Evolutionary conservation across 2,888 invertebrate genomes (phyloP).

Genomic region (Nomada hirtipes): DNA sequence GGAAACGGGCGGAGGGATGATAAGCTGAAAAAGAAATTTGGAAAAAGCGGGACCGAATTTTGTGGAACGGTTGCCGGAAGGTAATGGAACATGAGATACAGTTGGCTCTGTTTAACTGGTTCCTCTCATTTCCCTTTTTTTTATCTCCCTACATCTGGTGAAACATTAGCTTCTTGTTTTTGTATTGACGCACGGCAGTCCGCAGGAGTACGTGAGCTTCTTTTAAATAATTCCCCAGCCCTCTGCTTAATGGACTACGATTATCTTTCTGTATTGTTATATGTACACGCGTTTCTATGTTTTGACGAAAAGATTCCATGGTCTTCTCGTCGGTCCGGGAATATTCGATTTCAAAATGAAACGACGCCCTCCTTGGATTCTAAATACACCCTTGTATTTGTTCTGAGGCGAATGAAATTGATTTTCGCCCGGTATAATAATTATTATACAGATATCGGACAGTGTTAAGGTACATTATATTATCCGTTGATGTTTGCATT

Average conservation of each 20-base stretch:
- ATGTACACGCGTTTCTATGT: not conserved
- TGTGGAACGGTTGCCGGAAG: constrained; percentile 1
- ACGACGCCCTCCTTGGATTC: no score
- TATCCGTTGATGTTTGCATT: not conserved
- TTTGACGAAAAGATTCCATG: not conserved
- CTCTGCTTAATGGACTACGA: not conserved
- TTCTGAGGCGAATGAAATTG: not conserved
- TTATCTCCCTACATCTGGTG: not conserved
- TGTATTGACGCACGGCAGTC: not conserved
- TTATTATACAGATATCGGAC: not conserved
- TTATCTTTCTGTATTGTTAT: not conserved
- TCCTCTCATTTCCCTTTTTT: not conserved
- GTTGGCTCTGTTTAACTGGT: not conserved
- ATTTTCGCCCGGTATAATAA: not conserved
- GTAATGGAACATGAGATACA: constrained; percentile 5
- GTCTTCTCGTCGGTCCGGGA: not conserved
- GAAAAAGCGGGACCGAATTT: not conserved
- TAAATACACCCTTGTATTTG: not conserved
- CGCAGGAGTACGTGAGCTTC: not conserved
- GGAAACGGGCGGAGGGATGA: constrained; percentile 35
- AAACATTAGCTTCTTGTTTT: constrained; percentile 8
- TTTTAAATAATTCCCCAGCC: not conserved
- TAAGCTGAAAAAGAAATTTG: constrained; percentile 20
- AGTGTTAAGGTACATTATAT: not conserved
- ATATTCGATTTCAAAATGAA: no score